Conservation (phyloP, 2,113 vertebrate species). For the Numida meleagris region DNA sequence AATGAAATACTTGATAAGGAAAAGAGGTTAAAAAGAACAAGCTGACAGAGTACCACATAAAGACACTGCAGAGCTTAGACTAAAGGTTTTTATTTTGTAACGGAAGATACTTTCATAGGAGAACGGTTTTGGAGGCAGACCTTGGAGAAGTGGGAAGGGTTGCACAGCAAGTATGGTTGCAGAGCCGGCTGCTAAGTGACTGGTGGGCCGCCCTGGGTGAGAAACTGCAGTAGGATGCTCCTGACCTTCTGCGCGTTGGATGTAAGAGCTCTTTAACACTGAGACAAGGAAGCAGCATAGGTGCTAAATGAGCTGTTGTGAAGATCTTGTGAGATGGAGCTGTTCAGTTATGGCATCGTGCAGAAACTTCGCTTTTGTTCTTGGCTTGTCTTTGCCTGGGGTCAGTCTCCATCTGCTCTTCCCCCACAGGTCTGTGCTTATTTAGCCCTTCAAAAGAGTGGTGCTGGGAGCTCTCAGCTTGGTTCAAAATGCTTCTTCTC, state of each 20-base stretch:
- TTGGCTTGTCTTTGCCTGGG: neutral
- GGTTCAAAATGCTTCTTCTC: neutral
- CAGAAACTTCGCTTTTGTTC: neutral
- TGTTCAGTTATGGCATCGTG: neutral
- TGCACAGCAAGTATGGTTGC: rapidly evolving
- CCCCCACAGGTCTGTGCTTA: neutral
- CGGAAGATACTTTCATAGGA: neutral
- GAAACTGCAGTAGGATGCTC: neutral
- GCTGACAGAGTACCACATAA: neutral
- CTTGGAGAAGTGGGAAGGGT: neutral
- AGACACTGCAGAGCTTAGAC: neutral
- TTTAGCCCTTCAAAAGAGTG: neutral
- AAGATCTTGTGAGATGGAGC: neutral
- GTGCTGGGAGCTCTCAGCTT: neutral
- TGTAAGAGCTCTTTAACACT: neutral
- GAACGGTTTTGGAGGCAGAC: neutral
- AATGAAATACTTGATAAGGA: neutral
- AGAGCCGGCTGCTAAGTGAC: neutral
- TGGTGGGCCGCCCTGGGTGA: neutral
- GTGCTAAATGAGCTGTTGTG: neutral
- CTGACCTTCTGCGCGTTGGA: neutral
- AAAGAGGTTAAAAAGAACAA: neutral
- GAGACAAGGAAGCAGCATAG: neutral
- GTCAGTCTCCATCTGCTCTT: neutral
- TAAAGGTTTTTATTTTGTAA: neutral